These are phyloP conservation scores for Pristis pectinata DNA, from an alignment of 2,797 vertebrate species.

Conservation along the genomic window DNA sequence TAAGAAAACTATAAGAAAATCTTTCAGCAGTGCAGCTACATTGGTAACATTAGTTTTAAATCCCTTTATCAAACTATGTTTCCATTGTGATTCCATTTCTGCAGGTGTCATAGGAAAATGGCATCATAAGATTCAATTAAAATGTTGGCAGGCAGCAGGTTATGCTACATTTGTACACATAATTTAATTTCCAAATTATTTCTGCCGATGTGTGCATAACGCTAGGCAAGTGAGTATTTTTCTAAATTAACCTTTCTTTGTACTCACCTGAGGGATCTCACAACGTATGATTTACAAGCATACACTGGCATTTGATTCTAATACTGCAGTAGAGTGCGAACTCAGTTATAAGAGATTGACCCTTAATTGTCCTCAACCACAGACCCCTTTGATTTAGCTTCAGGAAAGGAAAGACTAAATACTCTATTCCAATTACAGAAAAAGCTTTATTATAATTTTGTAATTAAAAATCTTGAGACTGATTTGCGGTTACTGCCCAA, in stretches of 20 bases:
- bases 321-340: not conserved
- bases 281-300: constrained; percentile 49
- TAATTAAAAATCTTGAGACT: not conserved
- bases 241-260: constrained; percentile 43
- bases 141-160: constrained; percentile 46
- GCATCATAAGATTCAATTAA: constrained; percentile 49
- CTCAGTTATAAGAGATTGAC: not conserved
- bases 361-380: not conserved
- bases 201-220: constrained; percentile 50
- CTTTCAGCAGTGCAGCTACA: not conserved
- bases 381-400: not conserved
- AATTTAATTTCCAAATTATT: constrained; percentile 59
- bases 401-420: not conserved
- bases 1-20: constrained; percentile 27
- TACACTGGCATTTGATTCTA: constrained; percentile 41
- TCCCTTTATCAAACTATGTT: constrained; percentile 38
- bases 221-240: constrained; percentile 41
- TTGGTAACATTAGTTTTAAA: not conserved
- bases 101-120: constrained; percentile 43
- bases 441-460: not conserved
- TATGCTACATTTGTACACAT: constrained; percentile 55
- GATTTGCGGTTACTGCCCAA: not conserved
- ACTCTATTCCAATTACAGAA: not conserved
- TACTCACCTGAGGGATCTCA: constrained; percentile 49
- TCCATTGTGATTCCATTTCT: constrained; percentile 35